Base-by-base conservation (phyloP, 35 echinoderm and acorn worm species). In the Nesometra sesokonis region DNA sequence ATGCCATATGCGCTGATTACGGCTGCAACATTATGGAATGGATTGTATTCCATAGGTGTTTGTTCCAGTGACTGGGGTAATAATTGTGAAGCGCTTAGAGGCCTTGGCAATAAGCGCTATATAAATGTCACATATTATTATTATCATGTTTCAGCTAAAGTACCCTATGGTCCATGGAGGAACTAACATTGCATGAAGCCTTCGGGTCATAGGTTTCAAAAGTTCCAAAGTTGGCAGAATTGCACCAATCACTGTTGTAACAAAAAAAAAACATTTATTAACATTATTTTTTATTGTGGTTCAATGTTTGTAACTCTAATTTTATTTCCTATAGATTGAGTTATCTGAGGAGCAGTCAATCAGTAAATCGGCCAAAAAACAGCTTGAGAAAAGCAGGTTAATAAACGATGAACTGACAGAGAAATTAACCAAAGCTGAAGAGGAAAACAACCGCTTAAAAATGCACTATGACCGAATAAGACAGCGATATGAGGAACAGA, bases 271-370 rank as follows among this genome's bases (percentile, higher is more conserved):
- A 13, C 13, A 13, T 67, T 0, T 34, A 34, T 46, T 29, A 85
- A 21, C 0, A 46, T 46, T 23, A 21, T 46, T 17, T 33, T 34
- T 29, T 86, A 8, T 46, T 86, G 3, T 27, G 35, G 19, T 78
- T 87, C 76, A 34, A 23, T 36, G 29, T 37, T 11, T 35, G 8
- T n/a, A 77, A 2, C 30, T 35, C 33, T 85, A 40, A 78, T 82
- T 67, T n/a, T n/a, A n/a, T n/a, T n/a, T n/a, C n/a, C n/a, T n/a
- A n/a, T 35, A 91, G 93, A 91, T 94, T 34, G 86, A 94, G 46
- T 78, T 90, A 76, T 77, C 86, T 3, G 89, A 94, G 15, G 86
- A 88, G 27, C 87, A 86, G n/a, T 82, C 86, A 27, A 85, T 82
- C 11, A 32, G 35, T 34, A 91, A 94, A 78, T 86, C 89, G 0